Evolutionary conservation across 2,888 invertebrate genomes (phyloP).

Genomic region (Nephrotoma flavescens): DNA sequence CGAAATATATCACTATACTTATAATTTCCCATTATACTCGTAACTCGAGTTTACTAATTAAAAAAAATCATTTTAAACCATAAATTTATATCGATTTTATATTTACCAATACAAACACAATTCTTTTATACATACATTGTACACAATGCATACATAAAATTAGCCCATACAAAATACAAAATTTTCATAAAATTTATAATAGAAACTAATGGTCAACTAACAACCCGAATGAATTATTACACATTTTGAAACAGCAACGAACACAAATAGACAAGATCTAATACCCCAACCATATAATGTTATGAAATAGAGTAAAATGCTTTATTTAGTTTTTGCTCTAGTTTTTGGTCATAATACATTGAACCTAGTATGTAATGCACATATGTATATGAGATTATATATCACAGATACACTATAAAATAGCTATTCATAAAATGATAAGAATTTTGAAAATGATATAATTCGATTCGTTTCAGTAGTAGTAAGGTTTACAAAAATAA

Average conservation of each 20-base stretch:
- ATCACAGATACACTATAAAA: not conserved
- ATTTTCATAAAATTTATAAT: not conserved
- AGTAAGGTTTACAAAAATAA: not conserved
- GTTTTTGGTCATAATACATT: not conserved
- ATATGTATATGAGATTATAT: not conserved
- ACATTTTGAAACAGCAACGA: not conserved
- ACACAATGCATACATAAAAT: not conserved
- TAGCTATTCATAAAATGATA: not conserved
- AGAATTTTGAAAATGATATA: not conserved
- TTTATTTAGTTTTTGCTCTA: not conserved
- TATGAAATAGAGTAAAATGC: not conserved
- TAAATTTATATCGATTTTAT: no score
- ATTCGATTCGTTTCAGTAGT: not conserved
- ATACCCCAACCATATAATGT: not conserved
- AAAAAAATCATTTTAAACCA: no score
- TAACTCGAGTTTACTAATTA: no score
- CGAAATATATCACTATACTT: no score
- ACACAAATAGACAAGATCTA: not conserved
- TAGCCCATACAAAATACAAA: not conserved
- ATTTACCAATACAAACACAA: no score
- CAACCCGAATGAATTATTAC: not conserved
- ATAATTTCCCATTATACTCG: no score
- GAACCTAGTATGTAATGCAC: not conserved
- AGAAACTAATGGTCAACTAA: not conserved
- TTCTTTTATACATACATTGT: no score